A percentile compares a stretch with the other conserved stretches of the same genome.
These are phyloP conservation scores for Gila robusta DNA, from an alignment of 2,797 vertebrate species.

Conservation along the genomic window DNA sequence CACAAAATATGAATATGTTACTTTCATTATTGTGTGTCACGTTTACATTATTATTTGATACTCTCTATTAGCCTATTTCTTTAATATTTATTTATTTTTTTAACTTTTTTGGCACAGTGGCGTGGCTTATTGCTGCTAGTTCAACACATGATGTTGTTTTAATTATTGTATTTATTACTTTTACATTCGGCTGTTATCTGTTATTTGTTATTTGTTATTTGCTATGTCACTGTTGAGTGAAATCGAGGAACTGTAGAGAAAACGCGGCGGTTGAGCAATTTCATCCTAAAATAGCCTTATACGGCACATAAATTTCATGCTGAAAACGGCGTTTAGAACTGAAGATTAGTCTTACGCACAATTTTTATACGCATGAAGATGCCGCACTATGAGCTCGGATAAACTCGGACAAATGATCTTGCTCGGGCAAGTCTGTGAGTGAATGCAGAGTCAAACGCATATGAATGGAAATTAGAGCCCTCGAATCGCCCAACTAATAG, in stretches of 20 bases:
- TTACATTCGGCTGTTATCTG: not conserved
- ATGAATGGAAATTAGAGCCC: constrained; percentile 54
- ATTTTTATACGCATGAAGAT: not conserved
- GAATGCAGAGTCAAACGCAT: constrained; percentile 33
- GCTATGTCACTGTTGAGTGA: not conserved
- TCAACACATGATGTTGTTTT: not conserved
- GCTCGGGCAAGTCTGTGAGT: constrained; percentile 50
- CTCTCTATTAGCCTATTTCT: not conserved
- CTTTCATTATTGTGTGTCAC: not conserved
- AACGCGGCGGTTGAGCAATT: not conserved
- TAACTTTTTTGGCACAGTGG: not conserved
- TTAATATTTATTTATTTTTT: not conserved
- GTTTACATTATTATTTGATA: not conserved
- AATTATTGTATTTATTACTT: not conserved
- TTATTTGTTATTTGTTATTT: too few species aligned
- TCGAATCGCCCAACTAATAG: constrained; percentile 47
- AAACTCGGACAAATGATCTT: not conserved
- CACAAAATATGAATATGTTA: not conserved
- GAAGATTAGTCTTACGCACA: not conserved
- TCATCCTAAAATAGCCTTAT: not conserved
- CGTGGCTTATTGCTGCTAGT: not conserved
- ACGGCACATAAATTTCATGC: not conserved
- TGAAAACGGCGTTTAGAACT: not conserved
- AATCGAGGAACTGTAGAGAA: not conserved
- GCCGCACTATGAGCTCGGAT: not conserved